phyloP scores from a whole-genome alignment of 1,140 invertebrate genomes.

The Meteorus sp. region DNA sequence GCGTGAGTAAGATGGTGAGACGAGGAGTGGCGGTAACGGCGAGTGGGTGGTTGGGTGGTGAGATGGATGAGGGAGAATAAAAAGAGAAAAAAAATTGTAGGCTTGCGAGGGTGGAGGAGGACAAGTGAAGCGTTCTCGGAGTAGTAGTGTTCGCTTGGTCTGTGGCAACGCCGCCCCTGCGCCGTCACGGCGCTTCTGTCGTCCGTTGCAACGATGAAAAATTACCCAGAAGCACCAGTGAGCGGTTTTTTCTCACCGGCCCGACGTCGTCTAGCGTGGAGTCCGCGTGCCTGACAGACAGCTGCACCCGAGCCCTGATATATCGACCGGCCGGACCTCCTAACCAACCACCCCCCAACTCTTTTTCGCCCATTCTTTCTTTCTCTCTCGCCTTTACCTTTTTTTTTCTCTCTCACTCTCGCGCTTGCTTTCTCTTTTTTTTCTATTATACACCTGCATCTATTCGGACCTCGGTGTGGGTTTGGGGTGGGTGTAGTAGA shows the following conservation, averaged over 20 bases:
- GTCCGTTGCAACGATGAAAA: conserved; percentile 56
- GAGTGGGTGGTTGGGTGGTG: conserved; percentile 9
- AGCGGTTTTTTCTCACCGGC: conserved; percentile 32
- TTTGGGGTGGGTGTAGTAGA: too few relatives aligned
- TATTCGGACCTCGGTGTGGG: conserved; percentile 18
- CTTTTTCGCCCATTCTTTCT: conserved; percentile 17
- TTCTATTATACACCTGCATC: conserved; percentile 24
- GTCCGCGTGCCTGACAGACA: conserved; percentile 55
- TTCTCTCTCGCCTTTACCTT: conserved; percentile 12
- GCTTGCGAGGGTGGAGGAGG: conserved; percentile 1
- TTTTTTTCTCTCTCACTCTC: conserved; percentile 11
- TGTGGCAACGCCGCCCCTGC: conserved; percentile 29
- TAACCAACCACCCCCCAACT: conserved; percentile 30
- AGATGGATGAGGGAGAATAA: too few relatives aligned
- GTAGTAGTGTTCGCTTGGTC: conserved; percentile 3
- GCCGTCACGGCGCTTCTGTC: conserved; percentile 47
- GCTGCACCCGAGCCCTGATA: conserved; percentile 57
- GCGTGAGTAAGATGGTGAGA: conserved; percentile 25
- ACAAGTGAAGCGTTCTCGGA: background rate
- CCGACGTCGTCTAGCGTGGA: conserved; percentile 49
- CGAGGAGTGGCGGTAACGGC: conserved; percentile 20
- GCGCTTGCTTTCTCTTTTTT: conserved; percentile 23
- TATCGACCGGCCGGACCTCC: conserved; percentile 48
- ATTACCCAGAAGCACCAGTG: conserved; percentile 52
- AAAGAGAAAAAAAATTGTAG: too few relatives aligned